Evolutionary conservation across 2,888 invertebrate species (phyloP).

Genomic region (Erebia epiphron): DNA sequence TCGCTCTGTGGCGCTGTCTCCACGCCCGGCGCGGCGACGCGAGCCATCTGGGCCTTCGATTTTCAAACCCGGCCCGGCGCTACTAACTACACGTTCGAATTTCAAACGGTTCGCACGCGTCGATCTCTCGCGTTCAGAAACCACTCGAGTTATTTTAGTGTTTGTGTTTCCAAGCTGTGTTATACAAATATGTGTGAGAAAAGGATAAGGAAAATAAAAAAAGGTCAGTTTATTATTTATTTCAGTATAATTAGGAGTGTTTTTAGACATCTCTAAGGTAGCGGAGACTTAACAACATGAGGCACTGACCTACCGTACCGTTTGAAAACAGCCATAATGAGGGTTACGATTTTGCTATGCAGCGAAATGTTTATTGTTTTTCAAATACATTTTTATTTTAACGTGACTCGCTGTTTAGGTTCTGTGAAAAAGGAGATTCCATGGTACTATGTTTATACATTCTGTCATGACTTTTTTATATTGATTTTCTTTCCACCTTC

Average conservation of each 20-base stretch:
- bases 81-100: slow-evolving; percentile 37
- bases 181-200: slow-evolving; percentile 66
- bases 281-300: slow-evolving; percentile 16
- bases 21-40: slow-evolving; percentile 25
- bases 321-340: slow-evolving; percentile 13
- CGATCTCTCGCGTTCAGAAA: slow-evolving; percentile 18
- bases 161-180: slow-evolving; percentile 52
- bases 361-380: not conserved
- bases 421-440: no score
- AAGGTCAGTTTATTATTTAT: slow-evolving; percentile 51
- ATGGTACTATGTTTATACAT: no score
- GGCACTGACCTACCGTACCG: slow-evolving; percentile 43
- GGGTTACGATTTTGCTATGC: not conserved
- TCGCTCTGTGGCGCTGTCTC: slow-evolving; percentile 40
- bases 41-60: slow-evolving; percentile 44
- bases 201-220: slow-evolving; percentile 62
- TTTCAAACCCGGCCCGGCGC: slow-evolving; percentile 40
- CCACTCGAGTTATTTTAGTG: slow-evolving; percentile 36
- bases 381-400: not conserved
- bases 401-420: no score
- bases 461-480: no score
- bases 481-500: no score
- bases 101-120: slow-evolving; percentile 39
- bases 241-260: not conserved
- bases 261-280: not conserved